Percentiles rank a stretch among this genome's conserved stretches.
phyloP scores from a whole-genome alignment of 2,797 vertebrate genomes.

The Rhinatrema bivittatum region DNA sequence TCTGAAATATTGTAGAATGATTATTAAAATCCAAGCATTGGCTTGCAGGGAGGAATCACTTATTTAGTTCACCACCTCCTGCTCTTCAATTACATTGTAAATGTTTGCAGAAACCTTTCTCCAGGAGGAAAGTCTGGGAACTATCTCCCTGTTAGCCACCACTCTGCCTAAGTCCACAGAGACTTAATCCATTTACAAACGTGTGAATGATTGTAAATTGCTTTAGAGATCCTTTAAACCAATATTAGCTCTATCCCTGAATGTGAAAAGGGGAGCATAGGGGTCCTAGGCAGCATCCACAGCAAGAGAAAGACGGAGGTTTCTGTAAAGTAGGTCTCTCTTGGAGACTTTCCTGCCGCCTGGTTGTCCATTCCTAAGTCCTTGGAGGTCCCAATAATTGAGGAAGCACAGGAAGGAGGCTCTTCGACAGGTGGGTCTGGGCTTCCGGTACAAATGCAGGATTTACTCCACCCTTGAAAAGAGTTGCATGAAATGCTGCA shows the following conservation, averaged over 20 bases:
- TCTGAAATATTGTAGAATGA: too few relatives aligned
- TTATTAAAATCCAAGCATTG: too few relatives aligned
- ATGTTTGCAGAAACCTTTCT: not conserved
- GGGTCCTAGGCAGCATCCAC: conserved; percentile 12
- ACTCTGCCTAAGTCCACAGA: not conserved
- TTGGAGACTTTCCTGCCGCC: not conserved
- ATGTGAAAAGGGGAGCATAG: conserved; percentile 17
- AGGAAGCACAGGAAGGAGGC: conserved; percentile 1
- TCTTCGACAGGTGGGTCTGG: conserved; percentile 4
- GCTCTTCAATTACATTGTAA: conserved; percentile 3
- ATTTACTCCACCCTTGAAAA: not conserved
- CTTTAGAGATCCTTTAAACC: conserved; percentile 3
- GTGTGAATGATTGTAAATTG: conserved; percentile 20
- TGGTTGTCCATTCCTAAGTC: not conserved
- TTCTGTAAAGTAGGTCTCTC: not conserved
- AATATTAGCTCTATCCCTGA: conserved; percentile 14
- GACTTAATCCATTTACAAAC: conserved; percentile 19
- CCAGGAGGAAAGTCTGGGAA: conserved; percentile 1
- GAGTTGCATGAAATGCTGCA: too few relatives aligned
- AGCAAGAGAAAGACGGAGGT: not conserved
- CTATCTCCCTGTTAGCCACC: conserved; percentile 1
- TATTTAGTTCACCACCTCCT: too few relatives aligned
- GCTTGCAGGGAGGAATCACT: too few relatives aligned
- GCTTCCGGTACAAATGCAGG: not conserved
- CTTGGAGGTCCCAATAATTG: not conserved